These are phyloP conservation scores for Rhynchophorus ferrugineus DNA, from an alignment of 1,140 invertebrate genomes.

Conservation along the genomic window DNA sequence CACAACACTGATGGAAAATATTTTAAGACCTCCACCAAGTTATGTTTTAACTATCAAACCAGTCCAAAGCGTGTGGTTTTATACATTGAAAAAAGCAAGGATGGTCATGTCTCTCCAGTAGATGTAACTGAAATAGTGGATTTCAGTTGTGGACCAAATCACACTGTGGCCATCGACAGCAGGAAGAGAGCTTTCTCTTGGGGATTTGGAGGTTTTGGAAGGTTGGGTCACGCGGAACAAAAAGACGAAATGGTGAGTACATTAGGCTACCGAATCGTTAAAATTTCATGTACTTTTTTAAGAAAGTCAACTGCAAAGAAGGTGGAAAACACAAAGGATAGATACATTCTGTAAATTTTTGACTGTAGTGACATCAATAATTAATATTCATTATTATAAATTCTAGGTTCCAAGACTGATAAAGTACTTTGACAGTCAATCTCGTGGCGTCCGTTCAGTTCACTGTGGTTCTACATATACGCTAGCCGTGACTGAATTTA, in stretches of 20 bases:
- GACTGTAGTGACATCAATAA: not conserved
- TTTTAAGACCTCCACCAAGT: constrained; percentile 80
- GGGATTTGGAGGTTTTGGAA: constrained; percentile 91
- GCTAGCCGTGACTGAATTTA: constrained; percentile 73
- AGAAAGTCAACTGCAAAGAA: too few relatives aligned
- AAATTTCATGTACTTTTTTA: too few relatives aligned
- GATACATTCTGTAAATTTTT: too few relatives aligned
- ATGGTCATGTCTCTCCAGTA: constrained; percentile 74
- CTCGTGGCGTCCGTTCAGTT: constrained; percentile 69
- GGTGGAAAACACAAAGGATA: too few relatives aligned
- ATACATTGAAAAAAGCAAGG: constrained; percentile 83
- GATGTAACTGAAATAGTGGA: constrained; percentile 83
- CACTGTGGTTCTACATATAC: constrained; percentile 82
- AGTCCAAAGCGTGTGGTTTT: constrained; percentile 75
- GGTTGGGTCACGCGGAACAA: constrained; percentile 84
- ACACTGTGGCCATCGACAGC: constrained; percentile 82
- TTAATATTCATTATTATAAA: constrained; percentile 1
- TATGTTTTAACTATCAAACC: constrained; percentile 79
- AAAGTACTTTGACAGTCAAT: constrained; percentile 80
- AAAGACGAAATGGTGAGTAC: constrained; percentile 66
- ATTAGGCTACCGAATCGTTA: not conserved
- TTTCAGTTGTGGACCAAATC: constrained; percentile 84
- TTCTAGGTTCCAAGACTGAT: constrained; percentile 74
- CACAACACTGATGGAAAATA: constrained; percentile 93
- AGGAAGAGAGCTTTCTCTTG: constrained; percentile 83